Percentiles rank a stretch among this genome's conserved stretches.
phyloP scores from a whole-genome alignment of 2,113 vertebrate species.

The Sterrhoptilus dennistouni region DNA sequence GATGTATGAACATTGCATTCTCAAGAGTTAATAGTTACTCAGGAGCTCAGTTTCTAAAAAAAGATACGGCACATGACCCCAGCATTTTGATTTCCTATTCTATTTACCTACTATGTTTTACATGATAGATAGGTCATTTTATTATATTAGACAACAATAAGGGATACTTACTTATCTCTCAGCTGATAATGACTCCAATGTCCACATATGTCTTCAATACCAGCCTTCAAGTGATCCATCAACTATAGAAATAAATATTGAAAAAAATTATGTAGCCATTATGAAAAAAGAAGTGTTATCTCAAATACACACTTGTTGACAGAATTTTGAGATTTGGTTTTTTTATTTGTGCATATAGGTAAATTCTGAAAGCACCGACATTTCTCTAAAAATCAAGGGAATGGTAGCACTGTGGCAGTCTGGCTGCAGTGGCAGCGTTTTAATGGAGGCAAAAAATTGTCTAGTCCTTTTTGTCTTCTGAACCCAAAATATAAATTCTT shows the following conservation, averaged over 20 bases:
- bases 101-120: neutral
- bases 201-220: conserved; percentile 94
- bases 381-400: neutral
- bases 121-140: neutral
- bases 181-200: conserved; percentile 95
- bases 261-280: neutral
- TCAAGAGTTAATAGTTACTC: neutral
- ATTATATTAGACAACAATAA: neutral
- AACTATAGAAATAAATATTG: conserved; percentile 71
- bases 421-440: neutral
- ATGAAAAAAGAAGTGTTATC: neutral
- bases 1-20: neutral
- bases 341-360: neutral
- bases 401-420: neutral
- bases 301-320: neutral
- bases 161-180: conserved; percentile 89
- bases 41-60: neutral
- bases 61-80: neutral
- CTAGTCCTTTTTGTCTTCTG: neutral
- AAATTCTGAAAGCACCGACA: neutral
- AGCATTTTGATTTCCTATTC: neutral
- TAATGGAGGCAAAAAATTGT: neutral
- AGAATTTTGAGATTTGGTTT: neutral
- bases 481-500: neutral
- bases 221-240: conserved; percentile 92